Conservation (phyloP, 2,888 invertebrate genomes). For the Amphipoea oculea region DNA sequence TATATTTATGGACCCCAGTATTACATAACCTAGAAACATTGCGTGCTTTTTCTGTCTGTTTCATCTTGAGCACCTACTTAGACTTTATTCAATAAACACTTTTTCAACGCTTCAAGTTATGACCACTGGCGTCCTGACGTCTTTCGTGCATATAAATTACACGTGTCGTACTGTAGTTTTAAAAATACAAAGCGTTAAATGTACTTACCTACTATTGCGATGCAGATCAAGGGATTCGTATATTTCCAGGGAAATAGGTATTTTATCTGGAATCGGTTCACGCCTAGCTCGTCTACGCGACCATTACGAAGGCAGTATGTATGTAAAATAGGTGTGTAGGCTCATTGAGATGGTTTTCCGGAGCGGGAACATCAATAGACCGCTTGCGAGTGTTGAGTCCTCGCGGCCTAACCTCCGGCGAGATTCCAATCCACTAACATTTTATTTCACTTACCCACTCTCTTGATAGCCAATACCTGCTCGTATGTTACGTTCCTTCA, state of each 20-base stretch:
- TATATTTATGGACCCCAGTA: slow-evolving; percentile 47
- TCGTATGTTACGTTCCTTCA: slow-evolving; percentile 59
- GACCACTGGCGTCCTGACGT: slow-evolving; percentile 5
- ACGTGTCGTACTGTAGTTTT: slow-evolving; percentile 43
- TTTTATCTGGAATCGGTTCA: slow-evolving; percentile 79
- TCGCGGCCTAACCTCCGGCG: slow-evolving; percentile 64
- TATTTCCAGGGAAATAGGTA: slow-evolving; percentile 69
- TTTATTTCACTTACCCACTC: slow-evolving; percentile 69
- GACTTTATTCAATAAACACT: slow-evolving; percentile 46
- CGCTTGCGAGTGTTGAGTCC: slow-evolving; percentile 65
- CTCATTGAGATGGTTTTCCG: slow-evolving; percentile 73
- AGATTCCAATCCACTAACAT: slow-evolving; percentile 67
- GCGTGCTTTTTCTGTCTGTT: slow-evolving; percentile 35
- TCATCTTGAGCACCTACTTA: slow-evolving; percentile 43
- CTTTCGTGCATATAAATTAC: slow-evolving; percentile 48
- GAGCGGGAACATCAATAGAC: slow-evolving; percentile 70
- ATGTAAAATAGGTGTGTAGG: slow-evolving; percentile 75
- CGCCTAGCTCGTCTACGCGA: slow-evolving; percentile 76
- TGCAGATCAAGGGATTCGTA: slow-evolving; percentile 74
- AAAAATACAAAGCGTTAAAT: slow-evolving; percentile 65
- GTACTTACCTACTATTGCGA: slow-evolving; percentile 65
- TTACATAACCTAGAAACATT: slow-evolving; percentile 46
- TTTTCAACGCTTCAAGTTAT: slow-evolving; percentile 43
- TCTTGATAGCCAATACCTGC: slow-evolving; percentile 66
- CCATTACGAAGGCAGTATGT: slow-evolving; percentile 78